Evolutionary conservation across 2,113 vertebrate genomes (phyloP).

Genomic region (Phylloscopus trochilus): DNA sequence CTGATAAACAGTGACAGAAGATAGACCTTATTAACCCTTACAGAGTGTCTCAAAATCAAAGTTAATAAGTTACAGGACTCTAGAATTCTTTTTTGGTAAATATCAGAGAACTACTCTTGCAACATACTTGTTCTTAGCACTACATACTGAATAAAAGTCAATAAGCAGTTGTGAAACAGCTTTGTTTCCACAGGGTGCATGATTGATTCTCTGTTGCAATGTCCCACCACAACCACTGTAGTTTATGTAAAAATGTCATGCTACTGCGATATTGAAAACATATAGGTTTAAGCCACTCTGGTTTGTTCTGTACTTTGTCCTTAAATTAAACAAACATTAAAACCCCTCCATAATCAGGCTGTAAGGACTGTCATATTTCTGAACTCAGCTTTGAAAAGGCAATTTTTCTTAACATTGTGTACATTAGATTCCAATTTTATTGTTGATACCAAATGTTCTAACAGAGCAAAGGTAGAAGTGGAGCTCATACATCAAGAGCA

Average conservation of each 20-base stretch:
- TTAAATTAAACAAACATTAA: not conserved
- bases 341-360: not conserved
- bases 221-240: not conserved
- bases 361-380: not conserved
- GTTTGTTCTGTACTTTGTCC: not conserved
- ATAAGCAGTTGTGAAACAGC: not conserved
- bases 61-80: not conserved
- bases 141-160: not conserved
- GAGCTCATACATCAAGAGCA: not conserved
- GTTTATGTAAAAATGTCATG: not conserved
- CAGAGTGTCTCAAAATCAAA: not conserved
- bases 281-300: not conserved
- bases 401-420: not conserved
- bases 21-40: not conserved
- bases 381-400: not conserved
- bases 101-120: not conserved
- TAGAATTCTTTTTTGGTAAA: not conserved
- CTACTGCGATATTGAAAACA: not conserved
- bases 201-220: not conserved
- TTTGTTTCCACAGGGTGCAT: not conserved
- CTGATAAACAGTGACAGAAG: not conserved
- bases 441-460: not conserved
- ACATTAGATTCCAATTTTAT: not conserved
- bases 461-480: not conserved
- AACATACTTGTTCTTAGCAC: not conserved